Conservation (phyloP, 2,888 invertebrate genomes). For the Agriopis leucophaearia region DNA sequence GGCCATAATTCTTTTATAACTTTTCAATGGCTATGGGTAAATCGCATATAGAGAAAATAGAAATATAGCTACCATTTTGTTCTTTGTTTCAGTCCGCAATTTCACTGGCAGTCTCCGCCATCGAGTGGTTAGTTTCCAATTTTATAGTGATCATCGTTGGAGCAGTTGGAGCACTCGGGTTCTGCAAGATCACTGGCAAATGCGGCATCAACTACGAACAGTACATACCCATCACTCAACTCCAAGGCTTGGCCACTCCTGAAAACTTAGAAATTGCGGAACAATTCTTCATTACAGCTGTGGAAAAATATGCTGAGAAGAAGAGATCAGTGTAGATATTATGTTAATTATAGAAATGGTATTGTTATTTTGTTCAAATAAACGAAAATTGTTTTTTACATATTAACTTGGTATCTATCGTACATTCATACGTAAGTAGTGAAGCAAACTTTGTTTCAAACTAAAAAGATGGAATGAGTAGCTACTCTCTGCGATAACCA, state of each 20-base stretch:
- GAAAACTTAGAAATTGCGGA: slow-evolving; percentile 83
- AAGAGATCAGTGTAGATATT: slow-evolving; percentile 27
- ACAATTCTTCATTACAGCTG: slow-evolving; percentile 78
- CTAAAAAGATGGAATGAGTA: too few relatives aligned
- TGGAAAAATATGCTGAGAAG: slow-evolving; percentile 77
- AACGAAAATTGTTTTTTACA: too few relatives aligned
- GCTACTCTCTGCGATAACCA: too few relatives aligned
- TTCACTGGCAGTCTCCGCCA: slow-evolving; percentile 48
- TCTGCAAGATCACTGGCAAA: slow-evolving; percentile 59
- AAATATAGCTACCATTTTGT: background rate
- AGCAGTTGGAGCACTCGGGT: slow-evolving; percentile 51
- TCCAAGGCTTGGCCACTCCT: slow-evolving; percentile 79
- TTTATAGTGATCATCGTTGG: slow-evolving; percentile 53
- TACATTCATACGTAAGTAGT: too few relatives aligned
- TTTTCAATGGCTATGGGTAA: background rate
- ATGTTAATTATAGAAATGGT: slow-evolving; percentile 14
- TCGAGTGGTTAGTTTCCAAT: slow-evolving; percentile 60
- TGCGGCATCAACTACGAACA: slow-evolving; percentile 52
- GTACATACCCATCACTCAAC: slow-evolving; percentile 55
- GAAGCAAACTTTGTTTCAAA: too few relatives aligned
- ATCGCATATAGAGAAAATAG: too few relatives aligned
- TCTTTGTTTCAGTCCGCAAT: slow-evolving; percentile 47
- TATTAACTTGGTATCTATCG: too few relatives aligned
- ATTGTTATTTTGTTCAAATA: background rate
- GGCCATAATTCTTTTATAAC: background rate